These are phyloP conservation scores for Ormyrus rosae DNA, from an alignment of 2,888 invertebrate genomes.

Conservation along the genomic window DNA sequence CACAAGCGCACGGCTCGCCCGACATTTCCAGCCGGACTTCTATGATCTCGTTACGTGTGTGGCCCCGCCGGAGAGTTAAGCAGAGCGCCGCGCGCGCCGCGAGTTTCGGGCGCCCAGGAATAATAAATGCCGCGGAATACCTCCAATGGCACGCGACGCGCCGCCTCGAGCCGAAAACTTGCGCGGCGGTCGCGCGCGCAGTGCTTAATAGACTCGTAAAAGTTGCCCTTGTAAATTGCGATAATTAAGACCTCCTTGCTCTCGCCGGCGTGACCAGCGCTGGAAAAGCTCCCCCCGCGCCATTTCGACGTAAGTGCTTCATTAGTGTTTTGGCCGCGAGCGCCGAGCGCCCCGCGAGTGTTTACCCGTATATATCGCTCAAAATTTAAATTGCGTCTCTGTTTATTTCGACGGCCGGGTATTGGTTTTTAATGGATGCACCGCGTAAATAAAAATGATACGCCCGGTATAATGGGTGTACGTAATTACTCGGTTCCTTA, in stretches of 20 bases:
- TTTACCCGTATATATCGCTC: no score
- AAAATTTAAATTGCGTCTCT: no score
- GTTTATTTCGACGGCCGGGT: no score
- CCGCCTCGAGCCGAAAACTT: background rate
- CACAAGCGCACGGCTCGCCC: background rate
- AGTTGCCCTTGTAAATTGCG: constrained; percentile 20
- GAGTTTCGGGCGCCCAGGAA: constrained; percentile 4
- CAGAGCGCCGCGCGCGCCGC: background rate
- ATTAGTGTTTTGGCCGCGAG: no score
- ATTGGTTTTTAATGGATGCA: no score
- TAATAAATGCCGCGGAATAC: constrained; percentile 26
- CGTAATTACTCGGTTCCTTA: no score
- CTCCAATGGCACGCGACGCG: constrained; percentile 26
- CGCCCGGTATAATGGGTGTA: no score
- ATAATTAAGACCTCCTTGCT: constrained; percentile 26
- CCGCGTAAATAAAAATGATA: no score
- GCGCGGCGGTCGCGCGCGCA: background rate
- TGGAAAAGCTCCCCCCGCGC: no score
- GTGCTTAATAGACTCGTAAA: constrained; percentile 27
- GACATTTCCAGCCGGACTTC: constrained; percentile 7
- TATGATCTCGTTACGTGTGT: constrained; percentile 3
- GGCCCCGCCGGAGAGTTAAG: background rate
- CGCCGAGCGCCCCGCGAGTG: no score
- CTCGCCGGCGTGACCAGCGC: no score
- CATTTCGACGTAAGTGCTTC: no score